phyloP scores from a whole-genome alignment of 2,113 vertebrate species.

The Cricetomys ansorgei region DNA sequence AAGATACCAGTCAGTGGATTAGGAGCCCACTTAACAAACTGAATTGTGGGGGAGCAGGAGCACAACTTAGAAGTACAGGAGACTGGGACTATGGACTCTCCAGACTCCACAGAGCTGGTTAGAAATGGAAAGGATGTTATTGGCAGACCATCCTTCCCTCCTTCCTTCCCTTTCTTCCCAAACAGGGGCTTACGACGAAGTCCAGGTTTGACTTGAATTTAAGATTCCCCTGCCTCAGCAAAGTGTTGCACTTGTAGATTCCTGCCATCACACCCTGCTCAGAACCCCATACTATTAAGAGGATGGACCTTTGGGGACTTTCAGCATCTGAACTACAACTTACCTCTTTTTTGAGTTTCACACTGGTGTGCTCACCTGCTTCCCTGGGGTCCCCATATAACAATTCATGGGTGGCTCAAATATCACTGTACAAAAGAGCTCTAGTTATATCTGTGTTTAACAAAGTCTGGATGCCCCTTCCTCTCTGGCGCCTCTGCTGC shows the following conservation, averaged over 20 bases:
- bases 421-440: neutral
- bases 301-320: neutral
- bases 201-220: neutral
- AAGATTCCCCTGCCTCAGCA: neutral
- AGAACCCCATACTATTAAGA: neutral
- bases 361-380: neutral
- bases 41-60: neutral
- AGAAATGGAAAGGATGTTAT: neutral
- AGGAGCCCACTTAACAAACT: neutral
- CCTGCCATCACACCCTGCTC: neutral
- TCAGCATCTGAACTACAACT: neutral
- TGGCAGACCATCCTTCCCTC: neutral
- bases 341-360: neutral
- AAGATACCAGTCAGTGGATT: neutral
- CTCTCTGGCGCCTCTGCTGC: neutral
- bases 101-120: neutral
- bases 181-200: neutral
- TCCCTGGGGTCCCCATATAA: neutral
- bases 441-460: neutral
- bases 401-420: neutral
- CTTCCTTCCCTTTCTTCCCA: neutral
- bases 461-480: neutral
- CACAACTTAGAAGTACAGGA: neutral
- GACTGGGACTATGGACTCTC: too few relatives aligned
- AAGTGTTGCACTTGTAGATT: neutral